Base-by-base conservation (phyloP, 2,113 vertebrate species). In the Bufo gargarizans region DNA sequence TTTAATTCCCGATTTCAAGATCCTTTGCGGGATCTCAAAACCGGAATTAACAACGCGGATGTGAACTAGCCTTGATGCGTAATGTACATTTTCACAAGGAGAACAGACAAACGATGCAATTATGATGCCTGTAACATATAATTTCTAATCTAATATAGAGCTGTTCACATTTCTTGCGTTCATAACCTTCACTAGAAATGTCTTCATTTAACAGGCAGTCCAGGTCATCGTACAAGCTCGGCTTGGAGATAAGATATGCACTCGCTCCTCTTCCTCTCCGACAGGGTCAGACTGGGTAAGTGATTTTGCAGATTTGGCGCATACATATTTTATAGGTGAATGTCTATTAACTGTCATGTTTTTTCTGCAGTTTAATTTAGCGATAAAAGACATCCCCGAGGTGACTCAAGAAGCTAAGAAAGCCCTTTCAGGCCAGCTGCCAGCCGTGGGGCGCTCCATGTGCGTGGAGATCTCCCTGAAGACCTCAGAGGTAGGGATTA, bases 331-430 rank as follows among this genome's bases (percentile, higher is more conserved):
- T 33, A 53, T 55, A 84, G 13, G 47, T 69, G 17, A 4, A n/a
- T 43, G 20, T 56, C 33, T 10, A 59, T 86, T 22, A 47, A 72
- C 49, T 33, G 81, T 20, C 87, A 89, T 89, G 82, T 91, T 92
- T 55, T 93, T 76, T 93, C 47, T 93, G 74, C 91, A 99, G 98
- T 99, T 99, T 92, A 99, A 99, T 91, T 94, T 99, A 91, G 97
- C 98, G 90, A 99, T 99, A 91, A 99, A 99, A 95, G 98, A 99
- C 90, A 99, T 99, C 92, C 97, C 98, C 77, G 98, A 99, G 92
- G 98, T 99, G 84, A 99, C 97, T 82, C 98, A 99, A 97, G 98
- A 99, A 95, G 98, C 98, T 86, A 99, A 99, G 93, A 99, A 99
- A 90, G 97, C 97, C 4, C 92, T 99, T 93, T 97, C 97, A 10